Conservation (phyloP, 1,140 invertebrate genomes). For the Sycophila sp. region DNA sequence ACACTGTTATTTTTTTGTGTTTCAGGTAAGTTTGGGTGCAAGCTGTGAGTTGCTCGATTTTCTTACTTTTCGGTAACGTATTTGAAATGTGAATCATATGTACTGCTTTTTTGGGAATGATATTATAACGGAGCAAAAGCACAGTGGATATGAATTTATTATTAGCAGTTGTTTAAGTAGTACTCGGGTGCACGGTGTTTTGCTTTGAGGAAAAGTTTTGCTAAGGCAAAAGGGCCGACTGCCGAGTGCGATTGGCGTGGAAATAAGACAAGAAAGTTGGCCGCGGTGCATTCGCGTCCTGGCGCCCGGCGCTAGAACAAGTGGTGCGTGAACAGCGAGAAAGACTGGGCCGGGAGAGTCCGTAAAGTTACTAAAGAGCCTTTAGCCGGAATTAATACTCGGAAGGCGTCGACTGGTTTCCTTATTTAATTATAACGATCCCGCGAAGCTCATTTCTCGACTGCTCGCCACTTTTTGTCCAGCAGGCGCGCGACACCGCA, state of each 20-base stretch:
- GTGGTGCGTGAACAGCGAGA: slow-evolving; percentile 46
- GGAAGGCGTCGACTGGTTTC: slow-evolving; percentile 61
- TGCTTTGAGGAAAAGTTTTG: slow-evolving; percentile 55
- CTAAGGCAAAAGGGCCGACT: slow-evolving; percentile 40
- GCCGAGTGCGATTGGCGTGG: slow-evolving; percentile 54
- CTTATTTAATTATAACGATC: slow-evolving; percentile 63
- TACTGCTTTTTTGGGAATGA: too few relatives aligned
- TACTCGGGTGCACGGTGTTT: slow-evolving; percentile 51
- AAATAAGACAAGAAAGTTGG: slow-evolving; percentile 59
- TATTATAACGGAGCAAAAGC: neutral
- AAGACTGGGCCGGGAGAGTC: slow-evolving; percentile 55
- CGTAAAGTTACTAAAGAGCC: slow-evolving; percentile 62
- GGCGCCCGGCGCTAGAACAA: neutral
- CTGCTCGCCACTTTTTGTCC: too few relatives aligned
- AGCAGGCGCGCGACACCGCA: too few relatives aligned
- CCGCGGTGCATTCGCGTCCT: neutral
- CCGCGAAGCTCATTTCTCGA: slow-evolving; percentile 4
- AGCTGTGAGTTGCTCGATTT: too few relatives aligned
- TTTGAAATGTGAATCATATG: too few relatives aligned
- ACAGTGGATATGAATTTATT: slow-evolving; percentile 13
- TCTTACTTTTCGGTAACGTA: slow-evolving; percentile 14
- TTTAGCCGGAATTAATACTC: slow-evolving; percentile 64
- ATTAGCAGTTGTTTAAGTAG: slow-evolving; percentile 16
- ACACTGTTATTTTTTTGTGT: slow-evolving; percentile 11
- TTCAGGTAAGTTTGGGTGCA: slow-evolving; percentile 23